These are phyloP conservation scores for Hirtodrosophila confusa DNA, from an alignment of 2,888 invertebrate species.

Conservation along the genomic window DNA sequence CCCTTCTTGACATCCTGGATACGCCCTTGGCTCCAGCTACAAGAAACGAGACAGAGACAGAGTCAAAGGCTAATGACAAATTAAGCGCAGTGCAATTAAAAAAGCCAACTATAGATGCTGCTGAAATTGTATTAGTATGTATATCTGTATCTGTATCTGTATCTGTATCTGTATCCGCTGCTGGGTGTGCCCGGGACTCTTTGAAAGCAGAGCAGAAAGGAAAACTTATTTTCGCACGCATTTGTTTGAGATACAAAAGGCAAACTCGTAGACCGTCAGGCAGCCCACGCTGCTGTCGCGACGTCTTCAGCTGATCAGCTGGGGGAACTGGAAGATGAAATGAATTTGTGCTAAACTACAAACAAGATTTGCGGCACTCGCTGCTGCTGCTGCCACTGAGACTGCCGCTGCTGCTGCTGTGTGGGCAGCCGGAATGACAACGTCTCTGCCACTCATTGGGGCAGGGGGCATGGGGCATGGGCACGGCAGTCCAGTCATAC, in stretches of 20 bases:
- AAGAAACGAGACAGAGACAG: constrained; percentile 16
- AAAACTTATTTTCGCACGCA: constrained; percentile 73
- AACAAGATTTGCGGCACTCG: constrained; percentile 64
- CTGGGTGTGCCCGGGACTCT: constrained; percentile 47
- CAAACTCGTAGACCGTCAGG: constrained; percentile 15
- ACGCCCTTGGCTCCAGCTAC: constrained; percentile 2
- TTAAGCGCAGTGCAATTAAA: constrained; percentile 75
- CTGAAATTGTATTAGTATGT: constrained; percentile 27
- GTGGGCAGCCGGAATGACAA: constrained; percentile 69
- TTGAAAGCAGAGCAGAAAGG: constrained; percentile 31
- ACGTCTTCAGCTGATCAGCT: constrained; percentile 61
- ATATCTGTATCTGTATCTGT: constrained; percentile 11
- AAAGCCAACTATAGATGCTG: constrained; percentile 30
- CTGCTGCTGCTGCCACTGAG: background rate
- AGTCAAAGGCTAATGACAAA: constrained; percentile 79
- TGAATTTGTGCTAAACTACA: constrained; percentile 76
- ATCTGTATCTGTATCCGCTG: constrained; percentile 1
- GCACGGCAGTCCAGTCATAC: constrained; percentile 17
- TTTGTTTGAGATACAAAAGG: constrained; percentile 47
- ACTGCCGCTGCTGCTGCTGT: constrained; percentile 34
- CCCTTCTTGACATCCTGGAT: too few species aligned
- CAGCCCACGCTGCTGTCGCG: constrained; percentile 51
- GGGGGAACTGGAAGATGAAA: constrained; percentile 63
- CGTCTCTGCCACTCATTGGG: constrained; percentile 40
- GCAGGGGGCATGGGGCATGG: background rate